A percentile compares a stretch with the other conserved stretches of the same genome.
Evolutionary conservation across 2,797 vertebrate species (phyloP).

Genomic region (Phyllotis vaccarum): DNA sequence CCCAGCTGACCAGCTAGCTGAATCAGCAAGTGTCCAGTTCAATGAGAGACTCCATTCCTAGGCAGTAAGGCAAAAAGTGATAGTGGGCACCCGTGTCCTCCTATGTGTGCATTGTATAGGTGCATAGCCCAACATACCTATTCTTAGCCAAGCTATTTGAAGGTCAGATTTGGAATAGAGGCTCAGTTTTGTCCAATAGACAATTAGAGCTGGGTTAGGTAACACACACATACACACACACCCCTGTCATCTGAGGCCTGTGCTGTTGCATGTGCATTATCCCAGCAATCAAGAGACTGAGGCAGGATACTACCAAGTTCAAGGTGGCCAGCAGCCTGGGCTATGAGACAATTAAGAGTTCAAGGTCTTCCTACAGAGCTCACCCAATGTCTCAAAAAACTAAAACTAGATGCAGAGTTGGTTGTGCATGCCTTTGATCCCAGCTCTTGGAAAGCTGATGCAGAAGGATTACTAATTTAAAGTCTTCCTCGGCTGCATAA

Average conservation of each 20-base stretch:
- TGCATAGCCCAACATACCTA: too few relatives aligned
- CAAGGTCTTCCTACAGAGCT: neutral
- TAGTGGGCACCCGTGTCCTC: neutral
- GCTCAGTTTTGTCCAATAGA: neutral
- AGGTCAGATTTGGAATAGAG: neutral
- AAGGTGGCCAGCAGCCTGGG: neutral
- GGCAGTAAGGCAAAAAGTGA: neutral
- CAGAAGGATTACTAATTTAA: neutral
- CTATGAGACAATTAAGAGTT: neutral
- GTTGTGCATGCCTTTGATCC: neutral
- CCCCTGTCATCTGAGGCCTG: neutral
- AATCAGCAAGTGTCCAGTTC: neutral
- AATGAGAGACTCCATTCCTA: neutral
- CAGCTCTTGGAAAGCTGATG: neutral
- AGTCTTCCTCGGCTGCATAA: neutral
- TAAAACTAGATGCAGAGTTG: neutral
- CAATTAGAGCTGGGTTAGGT: too few relatives aligned
- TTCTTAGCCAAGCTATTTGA: neutral
- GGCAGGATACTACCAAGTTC: neutral
- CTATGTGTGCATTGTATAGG: neutral
- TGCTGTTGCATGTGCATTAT: neutral
- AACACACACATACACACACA: too few relatives aligned
- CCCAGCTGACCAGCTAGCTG: neutral
- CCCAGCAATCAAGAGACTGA: neutral
- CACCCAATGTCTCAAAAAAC: neutral